Evolutionary conservation across 23 tunicate species (phyloP), one percentile per base, ranked within the genome.

Genomic region (Trididemnum clinides): DNA sequence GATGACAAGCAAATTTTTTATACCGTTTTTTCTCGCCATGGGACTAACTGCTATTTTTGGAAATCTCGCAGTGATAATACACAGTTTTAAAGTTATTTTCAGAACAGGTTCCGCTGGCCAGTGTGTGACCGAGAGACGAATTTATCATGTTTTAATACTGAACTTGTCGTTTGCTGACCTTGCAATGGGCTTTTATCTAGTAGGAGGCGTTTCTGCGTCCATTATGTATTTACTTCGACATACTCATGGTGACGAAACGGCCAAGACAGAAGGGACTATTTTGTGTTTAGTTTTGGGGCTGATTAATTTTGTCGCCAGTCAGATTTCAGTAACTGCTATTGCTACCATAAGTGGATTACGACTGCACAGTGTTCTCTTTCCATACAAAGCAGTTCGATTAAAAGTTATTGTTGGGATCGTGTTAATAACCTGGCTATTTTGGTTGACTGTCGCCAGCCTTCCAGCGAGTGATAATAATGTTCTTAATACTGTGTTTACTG

Each of bases 251-350:
- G 5, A 37, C 25, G 28, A 38, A 38, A 2, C 57, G 1, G 6
- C 25, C 1, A 73, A 38, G 38, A 73, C 57, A 5, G 57, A 7
- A 66, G 75, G 75, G 3, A 73, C 28, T 18, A 19, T 26, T 35
- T 12, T 78, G 5, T 78, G 83, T 34, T 1, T 30, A 37, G 20
- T 35, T 26, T 15, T 78, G 18, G 83, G 83, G 2, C 4, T 78
- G 10, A 27, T 78, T 26, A 78, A 78, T 51, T 78, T 78, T 78
- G 38, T 37, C 10, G 25, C 83, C 4, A 78, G 83, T 28, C 83
- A 78, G 23, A 78, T 78, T 5, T 78, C 83, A 5, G 83, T 78
- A 2, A 78, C 83, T 26, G 66, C 83, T 29, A 51, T 78, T 28
- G 65, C 37, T 1, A 78, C 50, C 7, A 78, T 78, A 10, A 51